Conservation (phyloP, 2,113 vertebrate genomes). For the Acinonyx jubatus region DNA sequence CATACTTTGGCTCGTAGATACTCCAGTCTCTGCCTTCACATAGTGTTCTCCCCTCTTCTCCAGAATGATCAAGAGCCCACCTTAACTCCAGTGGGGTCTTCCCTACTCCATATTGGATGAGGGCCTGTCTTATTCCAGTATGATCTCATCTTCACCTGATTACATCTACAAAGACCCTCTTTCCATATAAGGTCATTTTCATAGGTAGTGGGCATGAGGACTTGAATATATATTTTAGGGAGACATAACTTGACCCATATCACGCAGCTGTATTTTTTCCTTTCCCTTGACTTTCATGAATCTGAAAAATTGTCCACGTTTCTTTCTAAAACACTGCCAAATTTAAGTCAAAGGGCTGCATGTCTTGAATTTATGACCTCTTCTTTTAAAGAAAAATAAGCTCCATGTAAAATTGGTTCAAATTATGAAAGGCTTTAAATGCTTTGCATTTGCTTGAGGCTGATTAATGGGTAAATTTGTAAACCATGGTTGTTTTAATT, state of each 20-base stretch:
- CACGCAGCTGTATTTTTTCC: background rate
- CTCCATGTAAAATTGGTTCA: conserved; percentile 63
- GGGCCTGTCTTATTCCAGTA: background rate
- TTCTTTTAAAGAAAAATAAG: conserved; percentile 24
- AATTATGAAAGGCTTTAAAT: conserved; percentile 52
- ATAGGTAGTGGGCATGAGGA: background rate
- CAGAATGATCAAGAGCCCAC: background rate
- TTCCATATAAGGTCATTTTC: background rate
- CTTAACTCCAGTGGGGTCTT: background rate
- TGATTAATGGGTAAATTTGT: conserved; percentile 71
- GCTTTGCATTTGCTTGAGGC: conserved; percentile 51
- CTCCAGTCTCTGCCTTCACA: background rate
- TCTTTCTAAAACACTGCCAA: conserved; percentile 17
- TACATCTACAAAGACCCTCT: background rate
- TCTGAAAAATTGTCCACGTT: background rate
- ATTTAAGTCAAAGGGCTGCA: background rate
- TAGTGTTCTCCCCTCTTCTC: background rate
- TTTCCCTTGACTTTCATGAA: background rate
- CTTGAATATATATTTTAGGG: background rate
- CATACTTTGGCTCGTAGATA: background rate
- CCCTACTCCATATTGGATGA: background rate
- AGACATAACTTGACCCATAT: background rate
- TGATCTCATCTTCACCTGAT: background rate
- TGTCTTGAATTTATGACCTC: conserved; percentile 45
- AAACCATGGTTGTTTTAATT: conserved; percentile 69